Conservation (phyloP, 37 sponge, comb jelly and placozoan species). For the Halisarca cf. caerulea region DNA sequence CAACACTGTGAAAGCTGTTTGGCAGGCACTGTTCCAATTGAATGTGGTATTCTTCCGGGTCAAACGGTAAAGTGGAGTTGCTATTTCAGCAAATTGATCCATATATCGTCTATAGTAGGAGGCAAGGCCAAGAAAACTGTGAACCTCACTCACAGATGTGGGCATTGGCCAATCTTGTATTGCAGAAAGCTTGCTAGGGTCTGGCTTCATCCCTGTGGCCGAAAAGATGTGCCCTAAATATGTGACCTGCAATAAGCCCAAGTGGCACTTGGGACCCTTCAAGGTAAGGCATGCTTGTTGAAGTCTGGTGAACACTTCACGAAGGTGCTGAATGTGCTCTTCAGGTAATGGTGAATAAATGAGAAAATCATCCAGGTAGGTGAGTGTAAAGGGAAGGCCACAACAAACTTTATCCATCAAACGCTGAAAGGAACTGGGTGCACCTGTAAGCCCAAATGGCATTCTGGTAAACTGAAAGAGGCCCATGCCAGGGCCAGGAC, state of each 20-base stretch:
- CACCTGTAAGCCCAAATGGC: conserved; percentile 35
- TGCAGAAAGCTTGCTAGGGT: background rate
- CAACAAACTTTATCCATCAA: conserved; percentile 17
- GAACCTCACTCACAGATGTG: background rate
- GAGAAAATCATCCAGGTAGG: conserved; percentile 48
- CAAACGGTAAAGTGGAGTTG: background rate
- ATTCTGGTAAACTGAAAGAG: conserved; percentile 25
- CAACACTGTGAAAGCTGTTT: background rate
- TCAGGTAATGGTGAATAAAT: conserved; percentile 15
- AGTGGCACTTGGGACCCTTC: conserved; percentile 28
- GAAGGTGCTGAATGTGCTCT: conserved; percentile 24
- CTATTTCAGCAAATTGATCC: conserved; percentile 22
- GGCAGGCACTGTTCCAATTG: background rate
- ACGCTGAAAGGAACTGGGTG: conserved; percentile 22
- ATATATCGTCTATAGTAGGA: conserved; percentile 16
- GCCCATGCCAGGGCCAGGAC: conserved; percentile 36
- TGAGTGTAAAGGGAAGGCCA: conserved; percentile 14
- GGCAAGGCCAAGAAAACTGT: conserved; percentile 27
- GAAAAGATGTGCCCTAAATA: conserved; percentile 2
- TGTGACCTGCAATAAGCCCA: background rate
- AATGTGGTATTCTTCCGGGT: background rate
- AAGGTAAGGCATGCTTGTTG: conserved; percentile 8
- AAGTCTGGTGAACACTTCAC: background rate
- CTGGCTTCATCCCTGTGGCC: conserved; percentile 4
- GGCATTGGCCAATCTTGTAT: conserved; percentile 33